Percentiles rank a stretch among this genome's conserved stretches.
Evolutionary conservation across 2,797 vertebrate genomes (phyloP).

Genomic region (Xerus rutilus): DNA sequence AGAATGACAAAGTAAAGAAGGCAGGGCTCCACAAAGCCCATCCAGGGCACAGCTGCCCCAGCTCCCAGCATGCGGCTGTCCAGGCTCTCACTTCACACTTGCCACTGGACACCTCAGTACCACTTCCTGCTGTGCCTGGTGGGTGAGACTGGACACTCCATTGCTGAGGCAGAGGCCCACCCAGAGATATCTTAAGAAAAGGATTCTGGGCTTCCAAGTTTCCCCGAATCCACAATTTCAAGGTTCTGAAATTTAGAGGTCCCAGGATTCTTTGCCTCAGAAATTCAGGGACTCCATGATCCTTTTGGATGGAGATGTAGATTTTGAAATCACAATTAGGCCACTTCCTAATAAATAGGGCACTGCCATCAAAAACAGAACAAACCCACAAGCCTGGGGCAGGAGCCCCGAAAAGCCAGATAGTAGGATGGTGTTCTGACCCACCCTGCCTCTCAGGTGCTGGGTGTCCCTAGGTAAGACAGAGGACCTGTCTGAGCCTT

Average conservation of each 20-base stretch:
- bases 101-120: neutral
- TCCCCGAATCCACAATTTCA: neutral
- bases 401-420: neutral
- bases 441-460: accelerated
- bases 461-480: neutral
- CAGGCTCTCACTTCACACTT: neutral
- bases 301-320: neutral
- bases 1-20: neutral
- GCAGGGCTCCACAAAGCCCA: accelerated
- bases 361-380: neutral
- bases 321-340: neutral
- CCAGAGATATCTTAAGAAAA: neutral
- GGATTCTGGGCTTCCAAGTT: neutral
- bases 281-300: neutral
- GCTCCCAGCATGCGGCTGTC: neutral
- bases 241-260: neutral
- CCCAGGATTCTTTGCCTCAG: neutral
- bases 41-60: neutral
- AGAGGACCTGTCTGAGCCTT: neutral
- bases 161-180: neutral
- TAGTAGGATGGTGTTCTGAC: accelerated
- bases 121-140: neutral
- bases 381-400: neutral
- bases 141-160: neutral
- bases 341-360: neutral